phyloP scores from a whole-genome alignment of 1,140 invertebrate genomes.

The Physella acuta region DNA sequence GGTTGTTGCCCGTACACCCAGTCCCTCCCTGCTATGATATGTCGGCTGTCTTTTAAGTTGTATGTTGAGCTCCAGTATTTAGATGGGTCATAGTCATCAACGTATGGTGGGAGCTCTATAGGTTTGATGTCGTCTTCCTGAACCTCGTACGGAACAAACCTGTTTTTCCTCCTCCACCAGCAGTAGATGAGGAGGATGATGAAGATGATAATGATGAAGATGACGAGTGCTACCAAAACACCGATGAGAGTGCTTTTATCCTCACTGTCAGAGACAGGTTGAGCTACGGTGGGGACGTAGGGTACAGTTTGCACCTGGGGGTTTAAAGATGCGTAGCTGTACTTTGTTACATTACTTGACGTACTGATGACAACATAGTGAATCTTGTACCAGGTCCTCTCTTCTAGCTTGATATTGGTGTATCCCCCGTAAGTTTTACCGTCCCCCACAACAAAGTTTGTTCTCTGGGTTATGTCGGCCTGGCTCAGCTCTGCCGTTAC shows the following conservation, averaged over 20 bases:
- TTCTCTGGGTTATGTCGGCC: constrained; percentile 27
- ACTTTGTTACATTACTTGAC: constrained; percentile 39
- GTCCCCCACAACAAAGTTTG: constrained; percentile 39
- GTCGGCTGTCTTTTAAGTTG: constrained; percentile 42
- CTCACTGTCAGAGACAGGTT: constrained; percentile 12
- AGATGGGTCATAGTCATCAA: constrained; percentile 30
- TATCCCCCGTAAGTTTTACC: constrained; percentile 27
- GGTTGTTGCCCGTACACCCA: constrained; percentile 32
- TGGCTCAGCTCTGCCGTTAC: constrained; percentile 32
- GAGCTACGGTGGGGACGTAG: constrained; percentile 19
- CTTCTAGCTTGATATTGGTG: constrained; percentile 37
- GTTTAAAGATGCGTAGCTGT: constrained; percentile 33
- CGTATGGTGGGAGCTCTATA: background rate
- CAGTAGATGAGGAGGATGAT: constrained; percentile 36
- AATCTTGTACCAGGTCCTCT: constrained; percentile 38
- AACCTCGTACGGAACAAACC: constrained; percentile 29
- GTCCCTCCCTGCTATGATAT: constrained; percentile 43
- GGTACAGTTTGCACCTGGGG: constrained; percentile 28
- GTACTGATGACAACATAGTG: constrained; percentile 46
- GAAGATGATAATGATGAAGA: constrained; percentile 41
- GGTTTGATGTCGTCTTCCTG: constrained; percentile 29
- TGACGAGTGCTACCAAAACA: constrained; percentile 31
- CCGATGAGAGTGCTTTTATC: constrained; percentile 36
- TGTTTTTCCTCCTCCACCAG: constrained; percentile 31
- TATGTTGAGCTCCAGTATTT: constrained; percentile 52